Evolutionary conservation across 2,888 invertebrate genomes (phyloP).

Genomic region (Galerucella pusilla): DNA sequence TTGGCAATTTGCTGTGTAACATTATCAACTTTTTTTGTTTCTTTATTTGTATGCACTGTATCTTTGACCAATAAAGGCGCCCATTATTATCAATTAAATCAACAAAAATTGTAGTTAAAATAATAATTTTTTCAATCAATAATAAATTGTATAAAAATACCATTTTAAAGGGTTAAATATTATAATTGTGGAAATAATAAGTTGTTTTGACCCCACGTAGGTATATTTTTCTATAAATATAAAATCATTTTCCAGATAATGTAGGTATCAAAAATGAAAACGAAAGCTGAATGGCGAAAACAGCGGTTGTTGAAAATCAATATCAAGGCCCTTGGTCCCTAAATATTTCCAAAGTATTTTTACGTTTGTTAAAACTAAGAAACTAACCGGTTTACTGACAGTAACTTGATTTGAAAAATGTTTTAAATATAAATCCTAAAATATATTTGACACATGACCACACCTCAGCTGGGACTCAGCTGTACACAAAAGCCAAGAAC

Average conservation of each 20-base stretch:
- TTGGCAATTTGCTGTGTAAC: too few relatives aligned
- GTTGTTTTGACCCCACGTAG: too few relatives aligned
- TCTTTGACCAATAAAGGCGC: too few relatives aligned
- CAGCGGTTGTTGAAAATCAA: conserved; percentile 5
- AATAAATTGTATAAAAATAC: too few relatives aligned
- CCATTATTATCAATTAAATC: too few relatives aligned
- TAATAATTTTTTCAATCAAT: too few relatives aligned
- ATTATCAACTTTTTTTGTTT: too few relatives aligned
- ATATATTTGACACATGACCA: conserved; percentile 32
- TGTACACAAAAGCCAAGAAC: conserved; percentile 32
- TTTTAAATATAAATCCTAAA: background rate
- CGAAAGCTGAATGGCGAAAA: conserved; percentile 1
- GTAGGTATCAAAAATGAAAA: conserved; percentile 4
- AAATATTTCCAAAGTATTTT: background rate
- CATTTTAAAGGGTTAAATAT: too few relatives aligned
- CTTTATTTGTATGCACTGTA: too few relatives aligned
- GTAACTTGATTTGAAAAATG: background rate
- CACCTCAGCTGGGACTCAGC: conserved; percentile 39
- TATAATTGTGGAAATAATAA: too few relatives aligned
- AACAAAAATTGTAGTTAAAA: too few relatives aligned
- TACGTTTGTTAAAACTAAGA: background rate
- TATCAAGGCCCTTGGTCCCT: background rate
- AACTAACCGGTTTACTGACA: background rate
- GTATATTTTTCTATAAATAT: conserved; percentile 1
- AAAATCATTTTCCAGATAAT: conserved; percentile 1